A percentile compares a stretch with the other conserved stretches of the same genome.
These are phyloP conservation scores for Alligator mississippiensis DNA, from an alignment of 2,113 vertebrate species.

Conservation along the genomic window DNA sequence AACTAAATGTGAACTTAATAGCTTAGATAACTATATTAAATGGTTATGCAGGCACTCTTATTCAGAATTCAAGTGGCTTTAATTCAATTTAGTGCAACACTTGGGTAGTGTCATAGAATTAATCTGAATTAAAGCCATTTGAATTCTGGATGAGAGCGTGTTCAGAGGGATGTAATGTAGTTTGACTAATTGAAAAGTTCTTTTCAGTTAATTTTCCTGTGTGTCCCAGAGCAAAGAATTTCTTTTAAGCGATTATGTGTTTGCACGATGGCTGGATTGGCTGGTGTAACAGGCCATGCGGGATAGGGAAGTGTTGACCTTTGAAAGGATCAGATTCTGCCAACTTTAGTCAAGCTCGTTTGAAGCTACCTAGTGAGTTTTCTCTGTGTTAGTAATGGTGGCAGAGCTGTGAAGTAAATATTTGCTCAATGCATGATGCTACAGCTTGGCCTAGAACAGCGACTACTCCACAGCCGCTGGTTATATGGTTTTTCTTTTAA, in stretches of 20 bases:
- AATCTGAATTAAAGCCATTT: slow-evolving; percentile 8
- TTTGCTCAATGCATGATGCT: fast-evolving
- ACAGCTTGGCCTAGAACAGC: neutral
- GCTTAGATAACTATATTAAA: slow-evolving; percentile 34
- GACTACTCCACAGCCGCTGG: neutral
- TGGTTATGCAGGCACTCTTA: neutral
- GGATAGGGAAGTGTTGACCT: neutral
- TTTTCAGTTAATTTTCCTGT: neutral
- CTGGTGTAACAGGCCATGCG: neutral
- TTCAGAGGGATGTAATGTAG: neutral
- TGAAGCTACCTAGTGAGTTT: neutral
- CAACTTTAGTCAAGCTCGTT: neutral
- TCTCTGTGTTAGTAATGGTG: neutral
- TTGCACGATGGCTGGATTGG: neutral
- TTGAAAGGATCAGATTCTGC: neutral
- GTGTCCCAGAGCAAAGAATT: neutral
- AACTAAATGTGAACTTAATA: neutral
- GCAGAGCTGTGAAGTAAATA: neutral
- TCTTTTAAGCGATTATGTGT: neutral
- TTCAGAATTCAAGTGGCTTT: neutral
- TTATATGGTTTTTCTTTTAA: neutral
- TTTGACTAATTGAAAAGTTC: neutral
- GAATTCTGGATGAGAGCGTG: neutral
- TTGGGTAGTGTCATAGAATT: neutral
- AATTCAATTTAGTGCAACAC: neutral